These are phyloP conservation scores for Cariama cristata DNA, from an alignment of 2,113 vertebrate species.

Conservation along the genomic window DNA sequence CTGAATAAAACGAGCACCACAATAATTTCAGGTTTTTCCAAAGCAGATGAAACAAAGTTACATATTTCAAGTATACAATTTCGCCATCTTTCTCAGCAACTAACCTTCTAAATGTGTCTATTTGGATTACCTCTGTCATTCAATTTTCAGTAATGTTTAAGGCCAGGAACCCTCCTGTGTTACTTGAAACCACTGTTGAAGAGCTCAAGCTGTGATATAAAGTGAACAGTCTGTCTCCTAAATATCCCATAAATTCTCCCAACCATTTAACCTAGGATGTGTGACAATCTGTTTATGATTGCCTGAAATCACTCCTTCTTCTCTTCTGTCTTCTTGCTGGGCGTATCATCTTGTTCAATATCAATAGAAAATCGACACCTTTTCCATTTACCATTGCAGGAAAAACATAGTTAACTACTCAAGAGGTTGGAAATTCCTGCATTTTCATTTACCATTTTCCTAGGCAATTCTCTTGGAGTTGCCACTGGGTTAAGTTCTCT, in stretches of 20 bases:
- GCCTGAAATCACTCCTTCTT: conserved; percentile 57
- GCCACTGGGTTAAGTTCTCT: not conserved
- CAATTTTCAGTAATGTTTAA: conserved; percentile 42
- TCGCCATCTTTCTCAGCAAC: not conserved
- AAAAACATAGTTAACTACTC: not conserved
- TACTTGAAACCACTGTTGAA: conserved; percentile 14
- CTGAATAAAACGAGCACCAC: not conserved
- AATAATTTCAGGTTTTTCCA: not conserved
- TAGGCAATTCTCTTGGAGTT: not conserved
- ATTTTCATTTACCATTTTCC: not conserved
- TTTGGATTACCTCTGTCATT: conserved; percentile 34
- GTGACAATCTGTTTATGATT: conserved; percentile 56
- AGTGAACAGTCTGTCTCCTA: conserved; percentile 32
- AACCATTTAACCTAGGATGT: conserved; percentile 24
- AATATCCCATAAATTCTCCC: conserved; percentile 16
- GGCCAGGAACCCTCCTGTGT: not conserved
- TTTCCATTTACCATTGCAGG: not conserved
- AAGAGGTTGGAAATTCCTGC: not conserved
- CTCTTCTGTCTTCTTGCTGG: not conserved
- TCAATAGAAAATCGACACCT: not conserved
- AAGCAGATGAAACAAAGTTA: conserved; percentile 5
- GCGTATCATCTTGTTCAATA: not conserved
- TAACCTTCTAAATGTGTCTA: not conserved
- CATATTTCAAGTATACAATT: not conserved
- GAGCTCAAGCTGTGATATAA: conserved; percentile 34